Base-by-base conservation (phyloP, 2,888 invertebrate species). In the Apoderus coryli region DNA sequence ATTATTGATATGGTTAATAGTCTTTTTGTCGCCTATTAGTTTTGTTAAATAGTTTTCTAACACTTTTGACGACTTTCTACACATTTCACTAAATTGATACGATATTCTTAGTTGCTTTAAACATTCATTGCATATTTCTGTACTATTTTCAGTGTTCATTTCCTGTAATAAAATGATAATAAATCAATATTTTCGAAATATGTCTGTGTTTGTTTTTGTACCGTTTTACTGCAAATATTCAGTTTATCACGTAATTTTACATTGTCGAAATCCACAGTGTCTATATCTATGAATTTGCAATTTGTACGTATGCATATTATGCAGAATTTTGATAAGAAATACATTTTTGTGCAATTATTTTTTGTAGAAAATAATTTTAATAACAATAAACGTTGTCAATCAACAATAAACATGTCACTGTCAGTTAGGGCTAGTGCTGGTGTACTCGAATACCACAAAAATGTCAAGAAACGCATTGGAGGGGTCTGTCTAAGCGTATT, bases 101-200 rank as follows among this genome's bases (percentile, higher is more conserved):
- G 56, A 53, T 14, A 55, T 46, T 33, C 57, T 39, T 29, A 58
- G 41, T 40, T 57, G 57, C 29, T 49, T 44, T 11, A 57, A 43
- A 36, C 58, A 58, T 28, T 53, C 52, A 30, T 48, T 39, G 39
- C 58, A 58, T 33, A 58, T 57, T 36, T 52, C 49, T 15, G 49
- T 48, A 11, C 56, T 41, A 42, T 45, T 50, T 42, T 56, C 56
- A 40, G 46, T 47, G 36, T 40, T 48, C 37, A 56, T 48, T 40
- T 51, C 52, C 57, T 58, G 45, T 34, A 45, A 46, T 41, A 47
- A 45, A 53, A 52, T 56, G 56, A 55, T 54, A 54, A 56, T 56
- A 56, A 45, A 47, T 50, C 46, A 49, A 34, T 42, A 31, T 40
- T 41, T 43, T 40, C 37, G 36, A 36, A 43, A 38, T 31, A 29